Percentiles rank a stretch among this genome's conserved stretches.
These are phyloP conservation scores for Alosa alosa DNA, from an alignment of 2,113 vertebrate species.

Conservation along the genomic window DNA sequence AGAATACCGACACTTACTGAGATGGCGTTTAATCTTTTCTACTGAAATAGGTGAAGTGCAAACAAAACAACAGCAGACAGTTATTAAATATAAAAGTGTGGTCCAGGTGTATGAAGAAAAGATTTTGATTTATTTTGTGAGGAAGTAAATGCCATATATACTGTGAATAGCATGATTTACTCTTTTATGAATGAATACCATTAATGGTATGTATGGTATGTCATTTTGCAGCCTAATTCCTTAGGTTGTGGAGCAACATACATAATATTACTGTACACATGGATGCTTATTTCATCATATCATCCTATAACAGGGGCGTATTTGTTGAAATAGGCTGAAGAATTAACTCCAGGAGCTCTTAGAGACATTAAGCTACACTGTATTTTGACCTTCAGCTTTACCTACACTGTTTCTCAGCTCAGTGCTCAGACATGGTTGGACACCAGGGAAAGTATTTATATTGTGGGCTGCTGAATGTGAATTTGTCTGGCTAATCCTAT, in stretches of 20 bases:
- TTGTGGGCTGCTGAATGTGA: not conserved
- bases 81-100: not conserved
- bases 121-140: not conserved
- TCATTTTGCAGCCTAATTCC: not conserved
- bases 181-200: not conserved
- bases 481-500: constrained; percentile 19
- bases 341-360: not conserved
- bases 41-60: not conserved
- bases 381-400: constrained; percentile 9
- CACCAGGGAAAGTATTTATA: not conserved
- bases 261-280: no score
- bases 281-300: not conserved
- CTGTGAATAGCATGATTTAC: not conserved
- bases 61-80: not conserved
- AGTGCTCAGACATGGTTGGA: not conserved
- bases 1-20: not conserved
- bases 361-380: not conserved
- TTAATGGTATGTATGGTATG: not conserved
- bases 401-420: not conserved
- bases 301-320: not conserved
- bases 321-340: not conserved
- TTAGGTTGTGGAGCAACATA: not conserved
- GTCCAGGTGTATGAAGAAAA: not conserved
- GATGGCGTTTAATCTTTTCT: constrained; percentile 24
- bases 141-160: not conserved